These are phyloP conservation scores for Vulpes ferrilata DNA, from an alignment of 2,113 vertebrate genomes.

Conservation along the genomic window DNA sequence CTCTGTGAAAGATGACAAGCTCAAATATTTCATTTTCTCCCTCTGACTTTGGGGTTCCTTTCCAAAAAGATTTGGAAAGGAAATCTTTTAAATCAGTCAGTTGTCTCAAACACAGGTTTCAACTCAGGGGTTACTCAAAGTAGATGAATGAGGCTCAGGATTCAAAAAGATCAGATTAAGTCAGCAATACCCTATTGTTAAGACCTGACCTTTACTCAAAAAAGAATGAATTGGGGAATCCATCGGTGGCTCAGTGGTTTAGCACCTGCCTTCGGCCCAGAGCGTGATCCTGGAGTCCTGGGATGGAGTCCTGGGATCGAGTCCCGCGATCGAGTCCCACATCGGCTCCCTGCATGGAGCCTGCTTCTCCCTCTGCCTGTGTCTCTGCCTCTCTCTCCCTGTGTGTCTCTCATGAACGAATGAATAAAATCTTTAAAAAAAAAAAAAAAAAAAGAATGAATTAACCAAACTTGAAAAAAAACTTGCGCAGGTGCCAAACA, in stretches of 20 bases:
- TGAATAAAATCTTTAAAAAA: too few species aligned
- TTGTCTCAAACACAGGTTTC: not conserved
- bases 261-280: too few species aligned
- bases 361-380: too few species aligned
- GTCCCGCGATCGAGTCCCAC: too few species aligned
- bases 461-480: not conserved
- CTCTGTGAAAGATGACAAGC: not conserved
- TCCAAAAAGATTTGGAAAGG: not conserved
- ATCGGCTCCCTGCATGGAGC: too few species aligned
- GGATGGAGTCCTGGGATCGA: too few species aligned
- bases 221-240: not conserved
- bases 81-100: not conserved
- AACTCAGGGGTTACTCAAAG: not conserved
- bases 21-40: constrained; percentile 33
- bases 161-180: not conserved
- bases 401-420: too few species aligned
- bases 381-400: too few species aligned
- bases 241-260: too few species aligned
- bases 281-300: too few species aligned
- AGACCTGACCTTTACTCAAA: not conserved
- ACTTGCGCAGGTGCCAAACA: not conserved
- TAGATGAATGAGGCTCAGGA: not conserved
- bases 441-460: not conserved
- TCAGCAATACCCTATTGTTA: not conserved
- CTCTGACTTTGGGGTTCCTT: not conserved